Base-by-base conservation (phyloP, 2,113 vertebrate species). In the Poeciliopsis retropinna region DNA sequence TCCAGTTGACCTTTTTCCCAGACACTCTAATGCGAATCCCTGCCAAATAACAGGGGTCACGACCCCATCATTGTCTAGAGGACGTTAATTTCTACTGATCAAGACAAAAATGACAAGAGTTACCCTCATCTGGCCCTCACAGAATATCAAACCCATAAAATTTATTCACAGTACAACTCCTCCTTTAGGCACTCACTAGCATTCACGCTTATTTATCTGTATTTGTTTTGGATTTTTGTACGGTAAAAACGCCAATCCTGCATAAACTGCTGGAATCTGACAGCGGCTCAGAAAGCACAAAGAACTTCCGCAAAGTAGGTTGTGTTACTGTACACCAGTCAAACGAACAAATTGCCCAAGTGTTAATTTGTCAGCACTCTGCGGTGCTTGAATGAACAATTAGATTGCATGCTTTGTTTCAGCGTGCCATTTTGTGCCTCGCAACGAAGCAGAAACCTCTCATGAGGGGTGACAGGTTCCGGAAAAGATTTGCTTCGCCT, bases 321-420 rank as follows among this genome's bases (percentile, higher is more conserved):
- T 60, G 4, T 60, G 64, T 64, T 73, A 73, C 66, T 69, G 72
- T 69, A 60, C 9, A 34, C n/a, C 47, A 64, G 72, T 76, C 51
- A 34, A 34, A 72, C 32, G 71, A 31, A 79, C 77, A 64, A 76
- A 75, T 72, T 73, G 62, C 27, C 73, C 14, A 30, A 70, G 81
- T 82, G 90, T 83, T 87, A 75, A 85, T 85, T 77, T 69, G 31
- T 78, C 85, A 79, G 51, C 65, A 47, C 75, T 66, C 61, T 27
- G 80, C 62, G 14, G 67, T 47, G 85, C 79, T 76, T 64, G 80
- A 80, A 76, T 79, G 82, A 80, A 83, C 84, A 81, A 82, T 83
- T 85, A 85, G 72, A 75, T 73, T 72, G 72, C 51, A 62, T n/a
- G 79, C 66, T 73, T 83, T 76, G 70, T 68, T 64, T 67, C 75